These are phyloP conservation scores for Pristionchus maxplancki DNA, from an alignment of 2,888 invertebrate genomes.

Conservation along the genomic window DNA sequence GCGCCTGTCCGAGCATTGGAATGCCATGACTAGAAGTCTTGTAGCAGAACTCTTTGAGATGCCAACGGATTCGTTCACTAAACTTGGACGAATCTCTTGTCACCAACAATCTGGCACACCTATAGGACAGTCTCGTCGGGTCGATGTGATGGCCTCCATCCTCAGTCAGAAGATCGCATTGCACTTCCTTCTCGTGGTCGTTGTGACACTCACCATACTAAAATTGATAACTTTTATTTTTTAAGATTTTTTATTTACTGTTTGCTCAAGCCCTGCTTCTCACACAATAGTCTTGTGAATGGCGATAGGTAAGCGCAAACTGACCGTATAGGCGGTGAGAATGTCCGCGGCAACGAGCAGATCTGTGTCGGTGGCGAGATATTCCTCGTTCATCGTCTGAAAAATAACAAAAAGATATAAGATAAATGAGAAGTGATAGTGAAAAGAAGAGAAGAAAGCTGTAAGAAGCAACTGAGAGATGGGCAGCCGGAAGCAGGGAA, in stretches of 20 bases:
- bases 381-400: conserved; percentile 45
- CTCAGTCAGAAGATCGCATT: conserved; percentile 70
- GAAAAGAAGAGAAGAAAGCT: background rate
- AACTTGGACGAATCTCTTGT: background rate
- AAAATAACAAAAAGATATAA: background rate
- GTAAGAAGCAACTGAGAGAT: background rate
- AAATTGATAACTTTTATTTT: background rate
- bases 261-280: too few relatives aligned
- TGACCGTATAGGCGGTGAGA: conserved; percentile 55
- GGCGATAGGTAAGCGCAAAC: background rate
- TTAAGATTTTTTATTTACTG: too few relatives aligned
- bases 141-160: conserved; percentile 70
- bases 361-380: conserved; percentile 66
- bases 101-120: conserved; percentile 47
- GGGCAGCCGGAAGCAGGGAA: background rate
- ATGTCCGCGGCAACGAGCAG: conserved; percentile 63
- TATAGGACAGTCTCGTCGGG: conserved; percentile 68
- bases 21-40: conserved; percentile 76
- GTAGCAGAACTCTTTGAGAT: conserved; percentile 74
- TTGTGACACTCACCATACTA: conserved; percentile 66
- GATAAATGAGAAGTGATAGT: background rate
- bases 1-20: conserved; percentile 75
- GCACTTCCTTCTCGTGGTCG: conserved; percentile 66
- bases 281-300: background rate
- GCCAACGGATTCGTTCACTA: conserved; percentile 66